Evolutionary conservation across 2,888 invertebrate genomes (phyloP).

Genomic region (Mongoloraphidia duomilia): DNA sequence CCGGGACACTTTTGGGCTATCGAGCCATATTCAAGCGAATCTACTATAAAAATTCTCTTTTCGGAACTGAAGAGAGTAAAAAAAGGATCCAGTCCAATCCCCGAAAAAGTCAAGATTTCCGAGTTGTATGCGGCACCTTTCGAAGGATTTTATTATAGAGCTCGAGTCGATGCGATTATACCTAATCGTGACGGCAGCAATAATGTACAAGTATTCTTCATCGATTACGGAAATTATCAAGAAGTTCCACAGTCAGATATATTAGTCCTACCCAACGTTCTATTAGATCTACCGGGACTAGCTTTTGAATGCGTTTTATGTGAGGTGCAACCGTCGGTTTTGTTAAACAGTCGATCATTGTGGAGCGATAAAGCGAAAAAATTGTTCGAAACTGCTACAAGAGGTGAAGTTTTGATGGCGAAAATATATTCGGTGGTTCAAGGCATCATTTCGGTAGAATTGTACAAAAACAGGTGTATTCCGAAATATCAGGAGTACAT

Average conservation of each 20-base stretch:
- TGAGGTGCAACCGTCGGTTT: slow-evolving; percentile 51
- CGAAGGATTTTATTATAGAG: slow-evolving; percentile 39
- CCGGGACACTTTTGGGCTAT: slow-evolving; percentile 54
- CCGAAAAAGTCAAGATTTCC: slow-evolving; percentile 27
- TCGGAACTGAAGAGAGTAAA: too few species aligned
- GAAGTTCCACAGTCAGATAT: slow-evolving; percentile 33
- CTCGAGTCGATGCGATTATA: slow-evolving; percentile 32
- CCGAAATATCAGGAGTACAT: slow-evolving; percentile 11
- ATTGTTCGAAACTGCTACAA: slow-evolving; percentile 26
- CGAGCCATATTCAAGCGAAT: too few species aligned
- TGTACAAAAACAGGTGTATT: slow-evolving; percentile 29
- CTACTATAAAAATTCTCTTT: too few species aligned
- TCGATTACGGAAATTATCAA: slow-evolving; percentile 61
- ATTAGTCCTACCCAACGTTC: slow-evolving; percentile 25
- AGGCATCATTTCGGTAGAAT: slow-evolving; percentile 51
- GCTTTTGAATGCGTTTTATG: slow-evolving; percentile 59
- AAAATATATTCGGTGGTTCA: slow-evolving; percentile 67
- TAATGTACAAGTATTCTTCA: slow-evolving; percentile 42
- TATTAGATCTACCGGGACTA: slow-evolving; percentile 35
- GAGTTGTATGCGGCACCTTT: slow-evolving; percentile 44
- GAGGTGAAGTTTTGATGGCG: slow-evolving; percentile 5
- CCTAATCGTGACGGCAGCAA: slow-evolving; percentile 28
- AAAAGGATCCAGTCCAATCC: too few species aligned
- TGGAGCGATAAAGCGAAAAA: slow-evolving; percentile 44
- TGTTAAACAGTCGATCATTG: slow-evolving; percentile 38